A percentile compares a stretch with the other conserved stretches of the same genome.
Conservation (phyloP, 2,797 vertebrate genomes). For the Percopsis omiscomaycus region DNA sequence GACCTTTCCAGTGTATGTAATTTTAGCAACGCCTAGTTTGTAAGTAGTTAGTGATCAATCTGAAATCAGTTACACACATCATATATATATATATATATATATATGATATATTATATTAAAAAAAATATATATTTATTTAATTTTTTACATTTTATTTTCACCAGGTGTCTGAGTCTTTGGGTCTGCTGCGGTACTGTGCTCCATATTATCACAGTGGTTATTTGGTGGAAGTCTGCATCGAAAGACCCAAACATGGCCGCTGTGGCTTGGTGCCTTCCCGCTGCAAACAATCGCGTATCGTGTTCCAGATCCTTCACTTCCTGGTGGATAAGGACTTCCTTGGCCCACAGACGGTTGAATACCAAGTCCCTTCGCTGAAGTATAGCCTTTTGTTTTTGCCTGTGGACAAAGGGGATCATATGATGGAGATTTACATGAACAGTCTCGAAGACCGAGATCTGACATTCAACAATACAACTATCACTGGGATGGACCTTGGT, state of each 20-base stretch:
- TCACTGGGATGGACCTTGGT: conserved; percentile 96
- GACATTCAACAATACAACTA: conserved; percentile 88
- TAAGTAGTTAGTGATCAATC: no score
- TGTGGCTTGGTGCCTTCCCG: conserved; percentile 87
- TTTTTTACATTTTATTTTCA: conserved; percentile 29
- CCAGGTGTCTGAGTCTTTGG: conserved; percentile 86
- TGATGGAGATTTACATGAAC: conserved; percentile 92
- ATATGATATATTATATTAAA: no score
- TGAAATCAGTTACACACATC: no score
- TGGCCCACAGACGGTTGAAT: conserved; percentile 90
- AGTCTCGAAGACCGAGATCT: conserved; percentile 85
- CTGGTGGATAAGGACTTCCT: conserved; percentile 96
- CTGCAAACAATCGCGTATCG: conserved; percentile 83
- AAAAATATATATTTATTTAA: no score
- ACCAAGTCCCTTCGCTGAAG: conserved; percentile 96
- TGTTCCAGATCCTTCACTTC: conserved; percentile 95
- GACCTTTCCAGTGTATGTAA: no score
- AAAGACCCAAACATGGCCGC: conserved; percentile 77
- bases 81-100: no score
- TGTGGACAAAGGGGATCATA: conserved; percentile 84
- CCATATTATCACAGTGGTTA: conserved; percentile 87
- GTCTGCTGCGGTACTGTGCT: conserved; percentile 89
- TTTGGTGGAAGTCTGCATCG: conserved; percentile 82
- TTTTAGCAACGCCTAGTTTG: no score
- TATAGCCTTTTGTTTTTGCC: conserved; percentile 94